Base-by-base conservation (phyloP, 2,888 invertebrate genomes). In the Hololepta plana region DNA sequence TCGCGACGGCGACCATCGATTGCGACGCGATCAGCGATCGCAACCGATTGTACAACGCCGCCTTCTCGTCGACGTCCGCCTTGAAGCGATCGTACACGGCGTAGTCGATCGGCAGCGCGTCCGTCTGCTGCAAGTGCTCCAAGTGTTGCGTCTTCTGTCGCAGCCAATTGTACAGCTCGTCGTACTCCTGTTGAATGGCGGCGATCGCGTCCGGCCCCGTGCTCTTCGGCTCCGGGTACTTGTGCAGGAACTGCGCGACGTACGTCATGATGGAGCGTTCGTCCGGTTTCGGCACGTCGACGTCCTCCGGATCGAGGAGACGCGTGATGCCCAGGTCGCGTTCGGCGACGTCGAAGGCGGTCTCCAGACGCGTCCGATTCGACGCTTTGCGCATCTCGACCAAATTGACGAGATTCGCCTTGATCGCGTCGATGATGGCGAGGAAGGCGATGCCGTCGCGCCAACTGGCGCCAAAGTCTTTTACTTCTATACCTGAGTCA, bases 251-350 rank as follows among this genome's bases (percentile, higher is more conserved):
- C 61, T 95, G 93, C 20, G 95, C 91, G 34, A 95, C 91, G 53
- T 95, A 95, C 15, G 95, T 95, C 93, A 95, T 95, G 43, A 95
- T 87, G 34, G 90, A 91, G 57, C 87, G 81, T 53, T 95, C 95
- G 54, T 95, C 95, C 3, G 95, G 95, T 50, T 85, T 84, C 14
- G 82, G 76, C 13, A 91, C 90, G 53, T 93, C 91, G 26, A 91
- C 90, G 55, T 91, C 91, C 59, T 93, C 93, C 3, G 93, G 84
- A 51, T 95, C 95, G 28, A 95, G 59, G 7, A 95, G 62, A 41
- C 82, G 68, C 12, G 90, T 80, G 43, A 95, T 91, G 32, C 91
- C 93, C 19, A 95, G 60, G 47, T 90, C 80, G 28, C 61, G 65
- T 59, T 95, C 91, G 12, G 95, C 95, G 15, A 90, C 75, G 46